Conservation (phyloP, 2,888 invertebrate species). For the Ryuthela nishihirai region DNA sequence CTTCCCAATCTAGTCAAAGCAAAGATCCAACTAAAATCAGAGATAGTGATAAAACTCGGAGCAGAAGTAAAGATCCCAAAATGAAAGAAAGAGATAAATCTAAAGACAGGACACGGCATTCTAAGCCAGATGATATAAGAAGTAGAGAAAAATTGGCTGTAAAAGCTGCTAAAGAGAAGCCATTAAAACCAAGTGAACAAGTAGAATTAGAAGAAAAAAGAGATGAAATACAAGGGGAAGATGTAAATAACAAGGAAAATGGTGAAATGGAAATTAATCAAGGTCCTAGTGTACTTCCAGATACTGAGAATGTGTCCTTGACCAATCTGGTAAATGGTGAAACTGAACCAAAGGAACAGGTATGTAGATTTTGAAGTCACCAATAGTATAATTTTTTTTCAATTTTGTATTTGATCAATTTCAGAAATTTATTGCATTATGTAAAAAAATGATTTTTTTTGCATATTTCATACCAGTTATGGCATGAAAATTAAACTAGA, state of each 20-base stretch:
- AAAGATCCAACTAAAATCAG: slow-evolving; percentile 13
- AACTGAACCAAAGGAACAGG: too few relatives aligned
- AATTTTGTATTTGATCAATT: too few relatives aligned
- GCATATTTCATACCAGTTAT: too few relatives aligned
- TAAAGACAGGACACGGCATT: slow-evolving; percentile 12
- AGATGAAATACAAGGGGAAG: slow-evolving; percentile 44
- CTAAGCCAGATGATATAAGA: slow-evolving; percentile 16
- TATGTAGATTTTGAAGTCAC: too few relatives aligned
- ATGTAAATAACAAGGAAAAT: slow-evolving; percentile 40
- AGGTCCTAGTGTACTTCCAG: not conserved
- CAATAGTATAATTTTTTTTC: too few relatives aligned
- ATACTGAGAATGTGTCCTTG: slow-evolving; percentile 1
- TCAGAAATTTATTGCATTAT: too few relatives aligned
- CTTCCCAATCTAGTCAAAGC: slow-evolving; percentile 2
- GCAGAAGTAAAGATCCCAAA: slow-evolving; percentile 14
- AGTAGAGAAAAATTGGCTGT: slow-evolving; percentile 19
- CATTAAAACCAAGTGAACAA: slow-evolving; percentile 34
- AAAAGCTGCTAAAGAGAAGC: slow-evolving; percentile 38
- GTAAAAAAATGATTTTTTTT: too few relatives aligned
- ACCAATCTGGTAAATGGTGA: slow-evolving; percentile 18
- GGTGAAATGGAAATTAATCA: slow-evolving; percentile 13
- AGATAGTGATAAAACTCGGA: slow-evolving; percentile 25
- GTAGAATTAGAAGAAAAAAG: slow-evolving; percentile 39
- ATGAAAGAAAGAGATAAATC: slow-evolving; percentile 30
- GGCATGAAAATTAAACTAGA: too few relatives aligned